Evolutionary conservation across 2,113 vertebrate species (phyloP).

Genomic region (Cyphomyrus discorhynchus): DNA sequence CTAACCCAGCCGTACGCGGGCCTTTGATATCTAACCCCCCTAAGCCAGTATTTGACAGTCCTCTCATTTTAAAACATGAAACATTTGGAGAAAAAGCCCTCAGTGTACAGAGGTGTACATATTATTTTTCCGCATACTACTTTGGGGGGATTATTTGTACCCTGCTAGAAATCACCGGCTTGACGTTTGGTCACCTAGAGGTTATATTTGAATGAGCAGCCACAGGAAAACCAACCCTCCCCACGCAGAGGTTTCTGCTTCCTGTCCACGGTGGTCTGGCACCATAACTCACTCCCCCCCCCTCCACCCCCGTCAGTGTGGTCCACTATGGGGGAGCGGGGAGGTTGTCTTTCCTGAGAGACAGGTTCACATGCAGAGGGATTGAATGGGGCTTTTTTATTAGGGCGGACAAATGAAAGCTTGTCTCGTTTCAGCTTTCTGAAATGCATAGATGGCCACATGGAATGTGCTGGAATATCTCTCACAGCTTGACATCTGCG

Average conservation of each 20-base stretch:
- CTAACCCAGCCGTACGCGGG: not conserved
- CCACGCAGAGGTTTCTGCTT: not conserved
- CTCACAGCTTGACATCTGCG: not conserved
- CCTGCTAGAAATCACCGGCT: not conserved
- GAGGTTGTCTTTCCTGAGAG: not conserved
- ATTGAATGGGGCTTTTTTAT: constrained; percentile 6
- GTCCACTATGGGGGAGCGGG: not conserved
- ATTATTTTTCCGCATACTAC: not conserved
- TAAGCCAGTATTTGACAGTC: not conserved
- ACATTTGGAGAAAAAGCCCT: not conserved
- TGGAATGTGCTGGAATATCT: not conserved
- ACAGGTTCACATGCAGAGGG: not conserved
- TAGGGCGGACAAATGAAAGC: constrained; percentile 1
- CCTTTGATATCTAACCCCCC: not conserved
- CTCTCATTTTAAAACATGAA: not conserved
- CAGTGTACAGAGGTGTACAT: not conserved
- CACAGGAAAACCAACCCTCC: not conserved
- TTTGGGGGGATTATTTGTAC: not conserved
- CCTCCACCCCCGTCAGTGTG: not conserved
- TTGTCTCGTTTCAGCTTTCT: not conserved
- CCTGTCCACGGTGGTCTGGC: not conserved
- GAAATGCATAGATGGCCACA: not conserved
- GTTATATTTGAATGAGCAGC: not conserved
- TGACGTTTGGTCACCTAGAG: not conserved
- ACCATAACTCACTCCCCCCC: not conserved